phyloP scores from a whole-genome alignment of 1,140 invertebrate genomes.

The Cydia strobilella region DNA sequence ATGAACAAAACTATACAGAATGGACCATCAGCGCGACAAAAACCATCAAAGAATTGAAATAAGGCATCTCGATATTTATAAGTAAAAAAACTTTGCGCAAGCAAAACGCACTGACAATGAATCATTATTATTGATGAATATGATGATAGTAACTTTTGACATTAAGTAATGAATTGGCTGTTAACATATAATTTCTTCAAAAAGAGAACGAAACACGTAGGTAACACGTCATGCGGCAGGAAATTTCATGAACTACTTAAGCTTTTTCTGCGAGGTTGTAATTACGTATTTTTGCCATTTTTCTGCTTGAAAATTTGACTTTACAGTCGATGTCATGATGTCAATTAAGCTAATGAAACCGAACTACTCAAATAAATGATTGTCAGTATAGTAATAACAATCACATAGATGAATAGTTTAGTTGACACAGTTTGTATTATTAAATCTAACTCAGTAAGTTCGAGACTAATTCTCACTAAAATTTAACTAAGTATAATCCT shows the following conservation, averaged over 20 bases:
- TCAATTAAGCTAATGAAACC: conserved; percentile 15
- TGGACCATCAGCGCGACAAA: too few species aligned
- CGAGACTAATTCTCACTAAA: conserved; percentile 26
- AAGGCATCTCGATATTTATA: too few species aligned
- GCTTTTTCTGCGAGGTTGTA: neutral
- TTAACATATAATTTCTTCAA: neutral
- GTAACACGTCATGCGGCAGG: neutral
- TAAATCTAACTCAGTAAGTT: conserved; percentile 28
- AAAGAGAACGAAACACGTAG: neutral
- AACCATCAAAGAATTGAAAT: too few species aligned
- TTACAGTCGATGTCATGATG: conserved; percentile 1
- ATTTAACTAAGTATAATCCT: neutral
- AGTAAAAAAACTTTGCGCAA: too few species aligned
- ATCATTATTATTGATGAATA: neutral
- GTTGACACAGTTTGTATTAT: conserved; percentile 16
- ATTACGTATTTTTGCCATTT: neutral
- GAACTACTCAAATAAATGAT: conserved; percentile 22
- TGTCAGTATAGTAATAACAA: neutral
- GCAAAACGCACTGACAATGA: too few species aligned
- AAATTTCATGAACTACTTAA: neutral
- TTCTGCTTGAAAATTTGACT: neutral
- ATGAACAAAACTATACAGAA: too few species aligned
- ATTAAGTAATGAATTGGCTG: neutral
- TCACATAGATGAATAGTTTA: conserved; percentile 15
- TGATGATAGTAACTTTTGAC: conserved; percentile 1